Conservation (phyloP, 2,797 vertebrate species). For the Cephalopachus bancanus region DNA sequence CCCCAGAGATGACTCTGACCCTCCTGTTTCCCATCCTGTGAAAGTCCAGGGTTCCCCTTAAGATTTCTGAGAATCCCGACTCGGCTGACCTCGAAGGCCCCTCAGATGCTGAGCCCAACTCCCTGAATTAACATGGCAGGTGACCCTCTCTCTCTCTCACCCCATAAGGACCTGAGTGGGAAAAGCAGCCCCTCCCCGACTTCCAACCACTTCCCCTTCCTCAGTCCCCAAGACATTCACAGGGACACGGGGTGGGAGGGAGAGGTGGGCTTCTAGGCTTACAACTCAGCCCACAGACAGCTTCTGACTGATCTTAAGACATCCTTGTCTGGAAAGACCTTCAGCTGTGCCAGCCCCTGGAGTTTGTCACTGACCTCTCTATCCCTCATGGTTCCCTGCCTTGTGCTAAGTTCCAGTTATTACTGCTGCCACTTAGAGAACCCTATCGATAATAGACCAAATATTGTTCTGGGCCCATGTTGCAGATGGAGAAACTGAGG, state of each 20-base stretch:
- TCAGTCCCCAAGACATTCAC: not conserved
- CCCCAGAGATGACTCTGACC: no score
- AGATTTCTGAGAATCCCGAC: not conserved
- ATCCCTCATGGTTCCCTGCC: accelerated
- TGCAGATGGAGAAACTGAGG: not conserved
- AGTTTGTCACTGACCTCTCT: accelerated
- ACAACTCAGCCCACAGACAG: no score
- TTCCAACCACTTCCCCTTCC: no score
- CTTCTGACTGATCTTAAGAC: not conserved
- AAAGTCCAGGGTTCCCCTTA: not conserved
- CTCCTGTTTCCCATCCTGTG: not conserved
- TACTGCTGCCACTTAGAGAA: not conserved
- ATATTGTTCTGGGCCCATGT: accelerated
- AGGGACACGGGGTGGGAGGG: not conserved
- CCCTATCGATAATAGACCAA: accelerated
- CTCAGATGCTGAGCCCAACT: not conserved
- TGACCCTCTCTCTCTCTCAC: not conserved
- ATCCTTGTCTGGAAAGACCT: not conserved
- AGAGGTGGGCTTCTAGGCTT: not conserved
- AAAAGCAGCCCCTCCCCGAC: not conserved
- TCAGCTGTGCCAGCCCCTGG: no score
- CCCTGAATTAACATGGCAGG: not conserved
- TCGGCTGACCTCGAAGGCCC: not conserved
- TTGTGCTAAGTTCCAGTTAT: accelerated
- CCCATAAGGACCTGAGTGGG: not conserved